Conservation (phyloP, 2,113 vertebrate species). For the Pao palembangensis region DNA sequence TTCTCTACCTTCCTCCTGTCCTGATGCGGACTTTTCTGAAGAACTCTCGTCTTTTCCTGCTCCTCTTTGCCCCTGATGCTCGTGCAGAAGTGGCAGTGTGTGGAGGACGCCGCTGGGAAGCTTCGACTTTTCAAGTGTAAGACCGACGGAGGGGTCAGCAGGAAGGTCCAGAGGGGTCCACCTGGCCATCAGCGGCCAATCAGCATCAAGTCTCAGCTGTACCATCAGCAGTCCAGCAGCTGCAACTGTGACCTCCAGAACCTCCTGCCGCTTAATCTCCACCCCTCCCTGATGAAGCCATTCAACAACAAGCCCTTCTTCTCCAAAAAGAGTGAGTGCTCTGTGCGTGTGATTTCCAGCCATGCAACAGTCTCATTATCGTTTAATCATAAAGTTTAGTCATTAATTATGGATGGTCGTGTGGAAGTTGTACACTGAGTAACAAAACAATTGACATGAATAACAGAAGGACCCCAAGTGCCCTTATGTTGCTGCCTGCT, state of each 20-base stretch:
- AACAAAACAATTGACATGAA: too few species aligned
- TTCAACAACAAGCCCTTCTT: constrained; percentile 82
- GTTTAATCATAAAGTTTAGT: too few species aligned
- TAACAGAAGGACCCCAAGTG: neutral
- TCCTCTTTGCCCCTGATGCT: neutral
- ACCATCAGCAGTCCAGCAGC: constrained; percentile 58
- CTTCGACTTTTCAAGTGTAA: constrained; percentile 93
- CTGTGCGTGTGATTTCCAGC: too few species aligned
- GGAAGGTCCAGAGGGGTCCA: constrained; percentile 45
- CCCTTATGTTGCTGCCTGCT: too few species aligned
- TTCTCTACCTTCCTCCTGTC: too few species aligned
- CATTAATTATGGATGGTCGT: too few species aligned
- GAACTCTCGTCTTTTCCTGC: too few species aligned
- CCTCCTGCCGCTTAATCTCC: constrained; percentile 37
- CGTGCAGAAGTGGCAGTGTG: constrained; percentile 92
- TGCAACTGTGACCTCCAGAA: constrained; percentile 79
- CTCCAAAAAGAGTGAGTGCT: constrained; percentile 86
- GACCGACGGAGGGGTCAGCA: constrained; percentile 52
- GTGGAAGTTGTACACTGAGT: too few species aligned
- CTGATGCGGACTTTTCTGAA: too few species aligned
- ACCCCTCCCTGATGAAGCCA: constrained; percentile 37
- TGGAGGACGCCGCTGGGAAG: constrained; percentile 87
- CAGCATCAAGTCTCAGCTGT: constrained; percentile 81
- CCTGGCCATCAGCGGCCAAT: constrained; percentile 62
- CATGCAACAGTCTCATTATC: too few species aligned